Conservation (phyloP, 2,888 invertebrate species). For the Omphaloscelis lunosa region DNA sequence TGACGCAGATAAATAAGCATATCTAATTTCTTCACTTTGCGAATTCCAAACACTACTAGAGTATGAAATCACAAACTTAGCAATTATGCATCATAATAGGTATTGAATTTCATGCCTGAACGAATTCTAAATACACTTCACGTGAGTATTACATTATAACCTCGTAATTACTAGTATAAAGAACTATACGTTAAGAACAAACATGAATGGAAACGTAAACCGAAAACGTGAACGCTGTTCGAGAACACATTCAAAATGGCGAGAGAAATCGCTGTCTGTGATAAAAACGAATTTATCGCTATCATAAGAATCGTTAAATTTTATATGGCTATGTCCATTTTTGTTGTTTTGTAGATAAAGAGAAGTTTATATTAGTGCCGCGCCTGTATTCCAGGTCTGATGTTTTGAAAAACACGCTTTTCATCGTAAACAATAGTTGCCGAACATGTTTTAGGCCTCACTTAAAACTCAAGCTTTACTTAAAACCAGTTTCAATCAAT, state of each 20-base stretch:
- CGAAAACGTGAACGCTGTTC: slow-evolving; percentile 21
- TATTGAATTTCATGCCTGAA: not conserved
- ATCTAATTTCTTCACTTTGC: slow-evolving; percentile 18
- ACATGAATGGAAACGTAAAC: slow-evolving; percentile 32
- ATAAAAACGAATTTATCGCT: slow-evolving; percentile 62
- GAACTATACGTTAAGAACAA: not conserved
- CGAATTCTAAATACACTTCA: not conserved
- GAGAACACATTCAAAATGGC: slow-evolving; percentile 25
- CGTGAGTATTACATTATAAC: not conserved
- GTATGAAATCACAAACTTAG: not conserved
- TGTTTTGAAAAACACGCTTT: not conserved
- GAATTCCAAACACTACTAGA: not conserved
- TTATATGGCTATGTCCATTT: slow-evolving; percentile 51
- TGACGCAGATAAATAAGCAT: slow-evolving; percentile 39
- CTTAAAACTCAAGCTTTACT: not conserved
- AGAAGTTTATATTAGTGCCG: slow-evolving; percentile 6
- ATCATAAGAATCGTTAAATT: slow-evolving; percentile 66
- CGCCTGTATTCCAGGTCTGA: not conserved
- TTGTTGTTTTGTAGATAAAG: slow-evolving; percentile 49
- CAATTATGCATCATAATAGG: slow-evolving; percentile 3
- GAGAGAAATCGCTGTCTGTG: slow-evolving; percentile 24
- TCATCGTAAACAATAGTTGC: not conserved
- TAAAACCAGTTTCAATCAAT: not conserved
- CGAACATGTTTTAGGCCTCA: not conserved
- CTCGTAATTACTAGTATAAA: not conserved